Conservation (phyloP, 2,888 invertebrate genomes). For the Aleiodes testaceus region DNA sequence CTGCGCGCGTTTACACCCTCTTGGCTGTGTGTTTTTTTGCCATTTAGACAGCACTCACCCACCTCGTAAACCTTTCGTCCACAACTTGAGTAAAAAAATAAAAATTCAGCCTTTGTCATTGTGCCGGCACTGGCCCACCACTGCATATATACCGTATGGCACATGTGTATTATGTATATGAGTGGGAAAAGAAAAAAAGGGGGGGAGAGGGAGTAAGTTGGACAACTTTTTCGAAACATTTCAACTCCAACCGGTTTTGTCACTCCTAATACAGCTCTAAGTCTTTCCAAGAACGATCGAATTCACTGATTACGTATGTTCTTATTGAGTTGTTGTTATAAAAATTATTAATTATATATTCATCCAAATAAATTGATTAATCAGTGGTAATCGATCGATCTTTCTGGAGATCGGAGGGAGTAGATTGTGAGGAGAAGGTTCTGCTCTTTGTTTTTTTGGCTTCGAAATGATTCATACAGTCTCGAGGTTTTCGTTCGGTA, state of each 20-base stretch:
- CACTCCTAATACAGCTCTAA: conserved; percentile 34
- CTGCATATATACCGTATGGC: conserved; percentile 32
- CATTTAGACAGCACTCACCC: conserved; percentile 23
- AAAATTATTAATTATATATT: conserved; percentile 31
- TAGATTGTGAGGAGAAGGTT: no score
- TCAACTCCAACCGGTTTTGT: conserved; percentile 34
- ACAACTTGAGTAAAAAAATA: neutral
- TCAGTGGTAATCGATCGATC: neutral
- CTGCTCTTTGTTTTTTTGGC: no score
- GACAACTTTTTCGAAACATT: conserved; percentile 38
- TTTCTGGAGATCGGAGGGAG: neutral
- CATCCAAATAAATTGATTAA: no score
- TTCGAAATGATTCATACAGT: neutral
- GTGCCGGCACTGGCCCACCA: neutral
- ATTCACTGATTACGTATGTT: neutral
- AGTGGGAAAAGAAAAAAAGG: neutral
- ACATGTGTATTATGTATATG: conserved; percentile 34
- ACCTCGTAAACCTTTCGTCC: conserved; percentile 19
- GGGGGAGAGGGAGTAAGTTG: neutral
- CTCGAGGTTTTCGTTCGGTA: neutral
- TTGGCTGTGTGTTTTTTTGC: neutral
- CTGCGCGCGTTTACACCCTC: conserved; percentile 35
- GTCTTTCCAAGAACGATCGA: conserved; percentile 7
- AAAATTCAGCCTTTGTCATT: conserved; percentile 2
- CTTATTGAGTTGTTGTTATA: conserved; percentile 31